Percentiles rank a stretch among this genome's conserved stretches.
phyloP scores from a whole-genome alignment of 1,140 invertebrate species.

The Choristoneura fumiferana region DNA sequence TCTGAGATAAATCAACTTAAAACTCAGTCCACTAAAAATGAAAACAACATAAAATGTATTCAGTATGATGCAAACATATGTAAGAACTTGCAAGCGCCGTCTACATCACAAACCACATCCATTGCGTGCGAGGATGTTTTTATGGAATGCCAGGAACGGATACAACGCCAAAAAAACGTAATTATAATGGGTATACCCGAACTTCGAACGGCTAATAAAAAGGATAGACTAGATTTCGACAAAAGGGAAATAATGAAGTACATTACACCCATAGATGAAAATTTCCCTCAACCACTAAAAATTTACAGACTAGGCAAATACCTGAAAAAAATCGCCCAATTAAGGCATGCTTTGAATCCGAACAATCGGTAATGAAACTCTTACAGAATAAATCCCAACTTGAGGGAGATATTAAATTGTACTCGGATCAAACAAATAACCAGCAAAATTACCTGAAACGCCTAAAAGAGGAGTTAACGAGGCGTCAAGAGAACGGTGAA shows the following conservation, averaged over 20 bases:
- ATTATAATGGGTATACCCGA: background rate
- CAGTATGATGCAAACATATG: background rate
- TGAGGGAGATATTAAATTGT: background rate
- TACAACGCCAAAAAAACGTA: background rate
- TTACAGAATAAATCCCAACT: background rate
- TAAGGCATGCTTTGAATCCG: background rate
- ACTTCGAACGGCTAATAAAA: background rate
- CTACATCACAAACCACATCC: background rate
- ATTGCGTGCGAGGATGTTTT: background rate
- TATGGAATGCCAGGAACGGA: background rate
- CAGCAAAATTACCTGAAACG: background rate
- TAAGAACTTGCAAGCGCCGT: background rate
- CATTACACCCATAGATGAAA: background rate
- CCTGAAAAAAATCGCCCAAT: background rate
- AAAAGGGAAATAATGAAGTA: background rate
- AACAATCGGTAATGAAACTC: background rate
- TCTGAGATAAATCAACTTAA: background rate
- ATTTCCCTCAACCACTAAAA: background rate
- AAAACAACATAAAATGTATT: background rate
- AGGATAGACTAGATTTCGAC: background rate
- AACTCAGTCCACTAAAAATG: background rate
- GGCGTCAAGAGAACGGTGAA: background rate
- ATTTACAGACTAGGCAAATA: background rate
- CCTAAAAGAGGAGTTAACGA: background rate
- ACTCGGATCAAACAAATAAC: background rate